phyloP scores from a whole-genome alignment of 2,797 vertebrate genomes.

The Podargus strigoides region DNA sequence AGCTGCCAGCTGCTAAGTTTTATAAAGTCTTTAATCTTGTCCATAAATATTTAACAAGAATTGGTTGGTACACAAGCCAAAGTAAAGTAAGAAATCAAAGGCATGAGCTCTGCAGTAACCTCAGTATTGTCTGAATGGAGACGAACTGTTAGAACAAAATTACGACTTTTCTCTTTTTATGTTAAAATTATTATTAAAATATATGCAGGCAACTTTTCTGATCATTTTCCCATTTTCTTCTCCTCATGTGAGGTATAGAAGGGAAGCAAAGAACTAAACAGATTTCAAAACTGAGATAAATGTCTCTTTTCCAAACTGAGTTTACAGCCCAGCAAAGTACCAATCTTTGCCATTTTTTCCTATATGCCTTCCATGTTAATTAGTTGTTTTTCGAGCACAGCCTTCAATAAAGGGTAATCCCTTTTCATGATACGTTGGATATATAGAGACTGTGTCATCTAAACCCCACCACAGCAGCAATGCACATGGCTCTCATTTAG shows the following conservation, averaged over 20 bases:
- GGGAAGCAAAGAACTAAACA: neutral
- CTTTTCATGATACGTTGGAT: neutral
- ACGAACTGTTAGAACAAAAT: constrained; percentile 48
- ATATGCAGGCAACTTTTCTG: constrained; percentile 40
- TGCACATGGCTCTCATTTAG: neutral
- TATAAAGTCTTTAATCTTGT: constrained; percentile 81
- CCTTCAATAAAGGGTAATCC: neutral
- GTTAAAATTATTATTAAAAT: constrained; percentile 57
- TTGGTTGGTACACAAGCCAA: constrained; percentile 74
- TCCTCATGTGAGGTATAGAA: neutral
- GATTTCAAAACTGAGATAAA: neutral
- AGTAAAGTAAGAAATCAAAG: constrained; percentile 76
- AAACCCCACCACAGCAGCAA: neutral
- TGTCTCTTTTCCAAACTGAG: neutral
- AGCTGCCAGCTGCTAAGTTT: constrained; percentile 78
- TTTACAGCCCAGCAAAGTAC: neutral
- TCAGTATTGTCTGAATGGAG: constrained; percentile 45
- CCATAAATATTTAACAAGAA: constrained; percentile 84
- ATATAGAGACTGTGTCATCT: neutral
- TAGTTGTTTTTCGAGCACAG: neutral
- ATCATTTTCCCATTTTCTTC: constrained; percentile 14
- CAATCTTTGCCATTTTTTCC: neutral
- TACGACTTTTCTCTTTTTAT: constrained; percentile 23
- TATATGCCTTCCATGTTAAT: neutral
- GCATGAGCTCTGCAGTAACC: constrained; percentile 60